Evolutionary conservation across 2,888 invertebrate species (phyloP).

Genomic region (Stramonita haemastoma): DNA sequence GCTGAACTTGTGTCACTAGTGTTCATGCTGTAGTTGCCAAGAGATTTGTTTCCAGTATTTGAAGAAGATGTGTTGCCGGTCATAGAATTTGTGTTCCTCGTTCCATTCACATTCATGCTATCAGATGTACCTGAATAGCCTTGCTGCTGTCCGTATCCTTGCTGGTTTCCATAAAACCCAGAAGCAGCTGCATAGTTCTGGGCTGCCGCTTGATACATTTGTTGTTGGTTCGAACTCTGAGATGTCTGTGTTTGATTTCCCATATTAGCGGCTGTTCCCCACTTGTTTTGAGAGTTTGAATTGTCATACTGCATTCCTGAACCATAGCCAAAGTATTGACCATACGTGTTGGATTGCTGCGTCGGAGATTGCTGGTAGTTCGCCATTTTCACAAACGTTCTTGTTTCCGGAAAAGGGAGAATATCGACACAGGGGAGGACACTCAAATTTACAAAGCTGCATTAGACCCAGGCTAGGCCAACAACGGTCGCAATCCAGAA

Average conservation of each 20-base stretch:
- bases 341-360: not conserved
- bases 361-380: not conserved
- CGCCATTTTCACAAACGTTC: slow-evolving; percentile 25
- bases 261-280: not conserved
- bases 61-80: not conserved
- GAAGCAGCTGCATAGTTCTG: not conserved
- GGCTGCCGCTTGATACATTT: slow-evolving; percentile 6
- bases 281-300: not conserved
- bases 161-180: slow-evolving; percentile 5
- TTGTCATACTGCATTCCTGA: slow-evolving; percentile 23
- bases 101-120: not conserved
- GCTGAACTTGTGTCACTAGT: not conserved
- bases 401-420: not conserved
- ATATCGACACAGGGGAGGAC: too few relatives aligned
- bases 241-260: slow-evolving; percentile 26
- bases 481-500: too few relatives aligned
- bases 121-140: not conserved
- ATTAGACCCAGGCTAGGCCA: too few relatives aligned
- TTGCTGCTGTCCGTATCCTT: not conserved
- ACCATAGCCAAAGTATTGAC: slow-evolving; percentile 23
- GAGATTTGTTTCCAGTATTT: not conserved
- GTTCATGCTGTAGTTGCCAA: not conserved
- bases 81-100: not conserved
- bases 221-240: not conserved
- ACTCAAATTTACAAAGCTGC: too few relatives aligned